Percentiles rank a stretch among this genome's conserved stretches.
Evolutionary conservation across 2,888 invertebrate genomes (phyloP).

Genomic region (Lasioglossum villosulum): DNA sequence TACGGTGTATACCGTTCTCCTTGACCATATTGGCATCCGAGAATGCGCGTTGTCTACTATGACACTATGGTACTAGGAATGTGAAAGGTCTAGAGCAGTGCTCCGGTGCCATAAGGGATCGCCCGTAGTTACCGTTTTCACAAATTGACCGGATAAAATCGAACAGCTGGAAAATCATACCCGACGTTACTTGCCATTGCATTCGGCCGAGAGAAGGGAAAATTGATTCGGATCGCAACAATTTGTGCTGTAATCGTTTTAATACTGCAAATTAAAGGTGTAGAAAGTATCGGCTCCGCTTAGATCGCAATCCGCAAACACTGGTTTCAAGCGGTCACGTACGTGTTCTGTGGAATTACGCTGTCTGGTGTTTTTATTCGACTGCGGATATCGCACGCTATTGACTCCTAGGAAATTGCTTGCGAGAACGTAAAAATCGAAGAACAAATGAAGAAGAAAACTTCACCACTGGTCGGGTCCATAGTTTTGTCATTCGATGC

Average conservation of each 20-base stretch:
- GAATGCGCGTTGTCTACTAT: constrained; percentile 57
- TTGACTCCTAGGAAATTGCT: not conserved
- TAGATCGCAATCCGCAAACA: constrained; percentile 15
- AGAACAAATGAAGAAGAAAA: not conserved
- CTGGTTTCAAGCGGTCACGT: not conserved
- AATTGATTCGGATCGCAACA: constrained; percentile 19
- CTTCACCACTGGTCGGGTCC: not conserved
- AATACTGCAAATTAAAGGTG: constrained; percentile 12
- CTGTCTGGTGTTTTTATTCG: not conserved
- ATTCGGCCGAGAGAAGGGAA: not conserved
- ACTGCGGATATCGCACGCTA: not conserved
- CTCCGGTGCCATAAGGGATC: constrained; percentile 40
- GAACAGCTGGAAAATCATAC: constrained; percentile 31
- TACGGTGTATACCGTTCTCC: constrained; percentile 38
- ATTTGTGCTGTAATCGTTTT: constrained; percentile 27
- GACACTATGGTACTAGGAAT: constrained; percentile 65
- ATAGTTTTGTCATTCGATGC: not conserved
- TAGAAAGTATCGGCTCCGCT: constrained; percentile 16
- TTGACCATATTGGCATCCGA: constrained; percentile 41
- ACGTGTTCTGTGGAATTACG: not conserved
- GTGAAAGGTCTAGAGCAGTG: constrained; percentile 70
- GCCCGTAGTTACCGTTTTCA: constrained; percentile 42
- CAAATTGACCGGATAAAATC: constrained; percentile 55
- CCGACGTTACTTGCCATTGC: not conserved
- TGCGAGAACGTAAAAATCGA: not conserved